Conservation (phyloP, 1,140 invertebrate genomes). For the Eumaeus atala region DNA sequence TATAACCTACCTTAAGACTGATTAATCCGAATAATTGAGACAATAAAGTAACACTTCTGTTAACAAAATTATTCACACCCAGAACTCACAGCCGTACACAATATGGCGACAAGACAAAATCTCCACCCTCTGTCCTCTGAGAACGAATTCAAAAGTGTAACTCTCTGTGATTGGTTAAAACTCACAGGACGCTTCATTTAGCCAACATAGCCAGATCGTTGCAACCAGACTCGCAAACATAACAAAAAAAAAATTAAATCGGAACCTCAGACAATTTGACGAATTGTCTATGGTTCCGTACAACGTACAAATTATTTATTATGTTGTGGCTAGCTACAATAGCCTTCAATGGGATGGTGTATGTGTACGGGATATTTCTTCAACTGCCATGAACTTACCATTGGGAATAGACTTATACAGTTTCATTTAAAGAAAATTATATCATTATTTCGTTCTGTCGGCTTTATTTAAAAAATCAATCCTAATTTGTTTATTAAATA, state of each 20-base stretch:
- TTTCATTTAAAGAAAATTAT: no score
- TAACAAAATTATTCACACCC: constrained; percentile 55
- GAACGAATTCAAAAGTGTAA: constrained; percentile 66
- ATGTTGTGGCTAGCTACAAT: no score
- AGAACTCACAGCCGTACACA: constrained; percentile 68
- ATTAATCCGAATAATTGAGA: constrained; percentile 57
- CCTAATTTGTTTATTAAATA: no score
- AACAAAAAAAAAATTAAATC: background rate
- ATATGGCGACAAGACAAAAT: constrained; percentile 67
- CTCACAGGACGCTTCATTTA: constrained; percentile 51
- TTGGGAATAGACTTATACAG: no score
- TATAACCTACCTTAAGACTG: constrained; percentile 49
- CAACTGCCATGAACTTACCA: no score
- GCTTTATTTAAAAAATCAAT: no score
- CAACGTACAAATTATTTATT: no score
- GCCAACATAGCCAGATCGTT: constrained; percentile 33
- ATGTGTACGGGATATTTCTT: no score
- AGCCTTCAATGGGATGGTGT: no score
- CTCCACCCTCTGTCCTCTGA: constrained; percentile 60
- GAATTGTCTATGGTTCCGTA: no score
- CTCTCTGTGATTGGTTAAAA: constrained; percentile 49
- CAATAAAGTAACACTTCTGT: constrained; percentile 61
- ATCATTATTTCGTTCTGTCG: no score
- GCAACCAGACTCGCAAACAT: constrained; percentile 3
- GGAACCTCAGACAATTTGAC: background rate